phyloP scores from a whole-genome alignment of 2,113 vertebrate genomes.

The Dolichotis patagonum region DNA sequence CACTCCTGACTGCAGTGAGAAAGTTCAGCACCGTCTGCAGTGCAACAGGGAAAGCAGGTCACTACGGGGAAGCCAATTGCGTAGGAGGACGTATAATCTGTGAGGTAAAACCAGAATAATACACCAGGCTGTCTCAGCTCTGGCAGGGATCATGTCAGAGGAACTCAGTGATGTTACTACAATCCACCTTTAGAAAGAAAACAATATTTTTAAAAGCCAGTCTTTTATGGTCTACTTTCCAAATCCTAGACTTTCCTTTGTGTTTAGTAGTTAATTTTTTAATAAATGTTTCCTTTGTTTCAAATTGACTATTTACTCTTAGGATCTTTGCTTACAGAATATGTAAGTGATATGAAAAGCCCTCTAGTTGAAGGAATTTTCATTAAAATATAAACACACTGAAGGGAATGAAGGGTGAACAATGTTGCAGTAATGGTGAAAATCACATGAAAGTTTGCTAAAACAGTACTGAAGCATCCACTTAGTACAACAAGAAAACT shows the following conservation, averaged over 20 bases:
- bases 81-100: slow-evolving; percentile 59
- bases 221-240: slow-evolving; percentile 11
- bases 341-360: slow-evolving; percentile 12
- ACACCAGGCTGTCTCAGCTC: slow-evolving; percentile 33
- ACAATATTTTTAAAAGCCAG: slow-evolving; percentile 39
- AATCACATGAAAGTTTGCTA: background rate
- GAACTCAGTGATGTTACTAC: slow-evolving; percentile 47
- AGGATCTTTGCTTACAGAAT: background rate
- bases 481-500: background rate
- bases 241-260: slow-evolving; percentile 41
- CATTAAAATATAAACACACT: background rate
- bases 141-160: slow-evolving; percentile 47
- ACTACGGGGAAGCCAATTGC: slow-evolving; percentile 63
- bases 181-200: slow-evolving; percentile 42
- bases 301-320: background rate
- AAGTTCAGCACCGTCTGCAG: slow-evolving; percentile 50
- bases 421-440: background rate
- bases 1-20: slow-evolving; percentile 56
- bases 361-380: background rate
- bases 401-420: background rate
- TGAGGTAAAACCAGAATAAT: slow-evolving; percentile 19
- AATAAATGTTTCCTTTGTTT: slow-evolving; percentile 13
- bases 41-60: slow-evolving; percentile 51
- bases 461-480: background rate
- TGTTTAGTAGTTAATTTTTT: slow-evolving; percentile 34